These are phyloP conservation scores for Plecotus auritus DNA, from an alignment of 2,113 vertebrate species.

Conservation along the genomic window DNA sequence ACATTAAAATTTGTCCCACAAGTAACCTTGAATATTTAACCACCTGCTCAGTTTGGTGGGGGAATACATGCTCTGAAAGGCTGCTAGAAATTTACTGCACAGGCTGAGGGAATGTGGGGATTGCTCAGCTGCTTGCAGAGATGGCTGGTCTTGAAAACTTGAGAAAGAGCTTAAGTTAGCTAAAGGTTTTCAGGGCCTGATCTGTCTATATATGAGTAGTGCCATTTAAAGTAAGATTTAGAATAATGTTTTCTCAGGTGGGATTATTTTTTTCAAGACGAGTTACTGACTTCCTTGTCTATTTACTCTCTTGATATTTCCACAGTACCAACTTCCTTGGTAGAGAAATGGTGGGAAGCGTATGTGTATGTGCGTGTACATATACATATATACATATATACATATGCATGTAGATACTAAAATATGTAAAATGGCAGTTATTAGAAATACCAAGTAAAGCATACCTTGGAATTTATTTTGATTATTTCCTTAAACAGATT, in stretches of 20 bases:
- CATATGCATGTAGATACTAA: neutral
- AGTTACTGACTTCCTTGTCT: neutral
- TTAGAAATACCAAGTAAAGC: neutral
- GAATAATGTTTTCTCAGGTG: neutral
- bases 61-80: neutral
- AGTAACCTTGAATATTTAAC: constrained; percentile 54
- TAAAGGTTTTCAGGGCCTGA: neutral
- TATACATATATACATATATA: too few species aligned
- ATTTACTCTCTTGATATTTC: neutral
- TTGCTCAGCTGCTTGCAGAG: constrained; percentile 30
- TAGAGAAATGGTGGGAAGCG: neutral
- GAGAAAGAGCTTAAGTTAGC: neutral
- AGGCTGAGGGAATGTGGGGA: neutral
- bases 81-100: constrained; percentile 24
- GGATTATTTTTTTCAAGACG: neutral
- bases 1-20: constrained; percentile 1
- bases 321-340: neutral
- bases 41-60: constrained; percentile 41
- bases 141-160: neutral
- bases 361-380: neutral
- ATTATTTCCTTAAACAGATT: neutral
- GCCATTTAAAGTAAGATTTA: neutral
- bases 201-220: neutral
- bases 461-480: neutral
- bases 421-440: neutral